Evolutionary conservation across 2,113 vertebrate species (phyloP).

Genomic region (Tylochromis polylepis): DNA sequence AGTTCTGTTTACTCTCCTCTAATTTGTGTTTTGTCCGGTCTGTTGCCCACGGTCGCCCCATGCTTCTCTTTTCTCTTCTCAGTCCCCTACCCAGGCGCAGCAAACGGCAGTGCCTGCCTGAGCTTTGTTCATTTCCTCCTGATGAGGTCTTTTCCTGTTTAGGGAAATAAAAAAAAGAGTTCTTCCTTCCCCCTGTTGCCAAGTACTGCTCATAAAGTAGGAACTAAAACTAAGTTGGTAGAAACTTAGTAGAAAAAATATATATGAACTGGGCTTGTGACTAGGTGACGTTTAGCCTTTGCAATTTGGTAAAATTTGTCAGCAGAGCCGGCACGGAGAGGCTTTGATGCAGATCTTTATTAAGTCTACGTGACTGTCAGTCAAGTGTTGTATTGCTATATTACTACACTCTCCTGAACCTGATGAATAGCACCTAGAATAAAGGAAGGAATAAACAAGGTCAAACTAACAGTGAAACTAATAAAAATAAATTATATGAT

Average conservation of each 20-base stretch:
- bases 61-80: not conserved
- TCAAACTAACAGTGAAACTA: not conserved
- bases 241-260: not conserved
- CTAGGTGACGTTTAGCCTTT: not conserved
- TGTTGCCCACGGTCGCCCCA: rapidly evolving
- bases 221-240: not conserved
- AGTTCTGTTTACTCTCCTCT: not conserved
- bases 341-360: not conserved
- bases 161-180: not conserved
- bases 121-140: not conserved
- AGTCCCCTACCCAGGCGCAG: not conserved
- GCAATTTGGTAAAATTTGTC: not conserved
- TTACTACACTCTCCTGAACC: not conserved
- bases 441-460: not conserved
- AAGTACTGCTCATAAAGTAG: not conserved
- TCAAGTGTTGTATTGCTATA: not conserved
- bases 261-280: not conserved
- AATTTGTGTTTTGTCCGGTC: not conserved
- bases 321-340: not conserved
- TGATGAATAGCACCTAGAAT: not conserved
- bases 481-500: not conserved
- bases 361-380: rapidly evolving
- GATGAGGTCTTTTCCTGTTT: not conserved
- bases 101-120: not conserved
- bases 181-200: not conserved